Base-by-base conservation (phyloP, 2,797 vertebrate species). In the Tenualosa ilisha region DNA sequence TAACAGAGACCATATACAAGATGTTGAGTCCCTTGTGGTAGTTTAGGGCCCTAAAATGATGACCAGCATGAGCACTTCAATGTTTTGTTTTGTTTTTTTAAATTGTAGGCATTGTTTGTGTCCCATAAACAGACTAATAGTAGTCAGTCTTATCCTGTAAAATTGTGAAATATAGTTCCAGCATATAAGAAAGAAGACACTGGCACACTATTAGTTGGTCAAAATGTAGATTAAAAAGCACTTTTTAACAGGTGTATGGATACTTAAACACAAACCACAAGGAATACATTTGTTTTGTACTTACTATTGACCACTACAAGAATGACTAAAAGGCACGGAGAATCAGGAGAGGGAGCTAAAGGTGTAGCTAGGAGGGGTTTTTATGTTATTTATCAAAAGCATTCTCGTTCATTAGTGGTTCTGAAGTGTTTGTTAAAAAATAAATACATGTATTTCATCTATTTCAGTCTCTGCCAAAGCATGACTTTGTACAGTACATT, bases 211-310 rank as follows among this genome's bases (percentile, higher is more conserved):
- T 63, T 63, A 9, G n/a, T 63, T 63, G 59, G 59, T 63, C 59
- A 63, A 63, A 63, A 63, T 63, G n/a, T 63, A 63, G n/a, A 63
- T 63, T 63, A 63, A 63, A 63, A 72, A 72, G 40, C 40, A 7
- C 26, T 79, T 46, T 9, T 79, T 22, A 79, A 79, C 72, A 79
- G 40, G 15, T 79, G 17, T 46, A 46, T 40, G 17, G 1, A 37
- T 13, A 72, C 15, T 46, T 40, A 6, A 46, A 46, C 72, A 79
- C 72, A 79, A 46, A 17, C 15, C 40, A 79, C 72, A 72, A 12
- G 12, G 17, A 72, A 26, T 37, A 17, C 20, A 40, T 75, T 15
- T 53, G 12, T 6, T 75, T 40, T 37, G 68, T 37, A 75, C 31
- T 75, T 40, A 6, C 56, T 59, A 24, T 6, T 63, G 22, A 24